phyloP scores from a whole-genome alignment of 2,888 invertebrate species.

The Coecobrya sp. region DNA sequence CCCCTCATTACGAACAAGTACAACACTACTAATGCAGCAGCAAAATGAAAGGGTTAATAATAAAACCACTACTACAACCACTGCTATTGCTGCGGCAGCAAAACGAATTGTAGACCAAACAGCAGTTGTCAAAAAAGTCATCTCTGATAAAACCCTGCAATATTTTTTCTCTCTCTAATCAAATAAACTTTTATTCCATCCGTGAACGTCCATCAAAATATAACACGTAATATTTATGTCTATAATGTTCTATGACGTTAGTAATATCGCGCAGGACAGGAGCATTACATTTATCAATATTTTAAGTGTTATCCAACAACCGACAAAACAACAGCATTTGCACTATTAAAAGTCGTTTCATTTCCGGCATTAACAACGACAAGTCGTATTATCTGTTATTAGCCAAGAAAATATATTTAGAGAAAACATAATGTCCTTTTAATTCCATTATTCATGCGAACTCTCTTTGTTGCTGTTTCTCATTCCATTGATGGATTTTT shows the following conservation, averaged over 20 bases:
- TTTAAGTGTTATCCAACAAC: not conserved
- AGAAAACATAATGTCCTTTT: not conserved
- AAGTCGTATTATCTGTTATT: not conserved
- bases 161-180: constrained; percentile 24
- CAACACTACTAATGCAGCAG: too few species aligned
- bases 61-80: not conserved
- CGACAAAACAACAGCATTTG: not conserved
- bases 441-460: not conserved
- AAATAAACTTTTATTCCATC: constrained; percentile 6
- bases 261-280: not conserved
- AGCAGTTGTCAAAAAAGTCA: constrained; percentile 19
- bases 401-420: not conserved
- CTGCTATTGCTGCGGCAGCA: not conserved
- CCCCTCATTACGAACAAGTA: not conserved
- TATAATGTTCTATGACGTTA: not conserved
- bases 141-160: constrained; percentile 2
- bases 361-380: constrained; percentile 21
- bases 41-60: not conserved
- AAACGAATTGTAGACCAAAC: not conserved
- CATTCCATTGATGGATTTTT: constrained; percentile 16
- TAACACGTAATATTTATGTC: not conserved
- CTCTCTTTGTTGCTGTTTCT: not conserved
- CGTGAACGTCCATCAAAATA: not conserved
- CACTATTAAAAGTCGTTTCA: not conserved
- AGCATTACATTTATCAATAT: not conserved